Evolutionary conservation across 1,140 invertebrate species (phyloP), one percentile per base, ranked within the genome.

Genomic region (Tribolium madens): DNA sequence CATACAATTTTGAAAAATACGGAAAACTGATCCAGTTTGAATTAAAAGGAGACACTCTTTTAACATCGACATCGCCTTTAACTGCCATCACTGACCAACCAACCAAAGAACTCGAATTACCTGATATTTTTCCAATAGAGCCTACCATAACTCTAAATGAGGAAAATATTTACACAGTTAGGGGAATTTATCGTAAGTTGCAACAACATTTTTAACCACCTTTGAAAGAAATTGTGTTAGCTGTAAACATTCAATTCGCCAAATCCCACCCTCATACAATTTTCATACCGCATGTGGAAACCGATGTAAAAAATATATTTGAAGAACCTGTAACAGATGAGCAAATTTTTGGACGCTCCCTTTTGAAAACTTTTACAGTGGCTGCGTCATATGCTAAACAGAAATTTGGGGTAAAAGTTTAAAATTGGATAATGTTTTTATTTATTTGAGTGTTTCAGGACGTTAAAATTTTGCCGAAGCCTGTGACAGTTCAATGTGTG

Each of bases 401-500:
- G 81, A 86, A 88, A 80, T 94, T 91, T 87, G 95, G 94, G 36
- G 89, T 90, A 42, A 33, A 73, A 15, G 10, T 36, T 31, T 33
- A 57, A 57, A 64, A 47, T 57, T 36, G 0, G 14, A 9, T 9
- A 4, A 60, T 42, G 0, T 71, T 78, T 48, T 50, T 42, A 26
- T 82, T 82, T 81, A 70, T 88, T 88, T 77, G 85, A 92, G 91
- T 86, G 21, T 26, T 3, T 26, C 21, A 90, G 21, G 83, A 91
- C 81, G 88, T 92, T 1, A 89, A 89, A 81, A 86, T 90, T 76
- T 87, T 94, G 50, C 91, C 93, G 10, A 89, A 93, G 82, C 96
- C 96, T n/a, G 87, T 97, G 52, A 91, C 91, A 21, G 84, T 96
- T 6, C 95, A 97, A 83, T 92, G 92, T 83, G 88, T 97, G 76